Conservation (phyloP, 2,113 vertebrate species). For the Saccopteryx leptura region DNA sequence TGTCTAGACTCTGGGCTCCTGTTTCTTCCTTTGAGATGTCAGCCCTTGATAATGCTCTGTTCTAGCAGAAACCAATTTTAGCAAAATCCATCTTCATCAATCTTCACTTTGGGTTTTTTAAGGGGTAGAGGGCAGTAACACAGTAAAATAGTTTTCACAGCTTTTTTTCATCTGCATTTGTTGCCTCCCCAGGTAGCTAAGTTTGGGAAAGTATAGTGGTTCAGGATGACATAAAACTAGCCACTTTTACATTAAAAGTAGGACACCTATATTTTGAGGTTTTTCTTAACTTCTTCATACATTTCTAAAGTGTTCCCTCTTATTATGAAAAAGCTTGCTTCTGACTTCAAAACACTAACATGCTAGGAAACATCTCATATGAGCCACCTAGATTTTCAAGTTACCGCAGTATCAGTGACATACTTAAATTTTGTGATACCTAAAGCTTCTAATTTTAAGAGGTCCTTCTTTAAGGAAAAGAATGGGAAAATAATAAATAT, state of each 20-base stretch:
- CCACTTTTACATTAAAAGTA: not conserved
- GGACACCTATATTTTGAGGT: not conserved
- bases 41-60: not conserved
- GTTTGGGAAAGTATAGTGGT: not conserved
- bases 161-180: not conserved
- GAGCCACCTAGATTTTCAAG: not conserved
- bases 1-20: not conserved
- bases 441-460: not conserved
- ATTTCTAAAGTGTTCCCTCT: not conserved
- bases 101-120: not conserved
- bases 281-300: not conserved
- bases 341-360: not conserved
- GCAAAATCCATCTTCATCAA: not conserved
- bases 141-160: not conserved
- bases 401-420: not conserved
- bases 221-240: not conserved
- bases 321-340: not conserved
- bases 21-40: not conserved
- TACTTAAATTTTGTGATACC: not conserved
- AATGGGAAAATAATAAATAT: not conserved
- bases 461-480: slow-evolving; percentile 6
- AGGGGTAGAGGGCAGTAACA: not conserved
- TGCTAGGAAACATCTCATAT: not conserved
- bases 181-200: not conserved
- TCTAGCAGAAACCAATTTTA: slow-evolving; percentile 7